Percentiles rank a stretch among this genome's conserved stretches.
Evolutionary conservation across 2,888 invertebrate genomes (phyloP).

Genomic region (Colostygia pectinataria): DNA sequence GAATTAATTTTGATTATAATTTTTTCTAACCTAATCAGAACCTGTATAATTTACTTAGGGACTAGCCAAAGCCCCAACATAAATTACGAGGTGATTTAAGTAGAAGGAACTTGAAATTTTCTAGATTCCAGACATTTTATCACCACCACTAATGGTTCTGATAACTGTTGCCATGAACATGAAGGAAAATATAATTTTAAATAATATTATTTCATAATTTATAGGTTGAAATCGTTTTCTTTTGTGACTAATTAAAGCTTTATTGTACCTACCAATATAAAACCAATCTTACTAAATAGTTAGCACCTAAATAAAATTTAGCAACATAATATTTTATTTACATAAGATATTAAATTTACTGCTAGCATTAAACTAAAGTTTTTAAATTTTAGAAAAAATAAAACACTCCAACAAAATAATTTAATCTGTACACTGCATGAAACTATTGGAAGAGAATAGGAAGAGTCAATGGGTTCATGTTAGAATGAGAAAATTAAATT

Average conservation of each 20-base stretch:
- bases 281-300: conserved; percentile 44
- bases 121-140: conserved; percentile 63
- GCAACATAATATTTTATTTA: conserved; percentile 74
- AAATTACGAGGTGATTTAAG: conserved; percentile 84
- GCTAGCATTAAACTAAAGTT: conserved; percentile 72
- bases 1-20: conserved; percentile 48
- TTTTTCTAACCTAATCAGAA: conserved; percentile 82
- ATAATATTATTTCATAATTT: conserved; percentile 15
- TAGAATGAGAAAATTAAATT: conserved; percentile 43
- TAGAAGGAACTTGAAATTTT: conserved; percentile 73
- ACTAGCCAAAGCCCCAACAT: conserved; percentile 60
- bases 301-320: conserved; percentile 78
- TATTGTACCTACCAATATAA: conserved; percentile 44
- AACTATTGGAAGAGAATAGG: conserved; percentile 51
- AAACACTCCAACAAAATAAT: conserved; percentile 74
- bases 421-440: conserved; percentile 74
- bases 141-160: conserved; percentile 80
- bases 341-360: conserved; percentile 64
- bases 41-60: conserved; percentile 82
- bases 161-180: conserved; percentile 70
- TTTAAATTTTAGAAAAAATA: conserved; percentile 64
- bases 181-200: conserved; percentile 42
- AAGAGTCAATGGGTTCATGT: conserved; percentile 62
- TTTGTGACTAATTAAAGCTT: conserved; percentile 71
- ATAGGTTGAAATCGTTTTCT: conserved; percentile 30